Evolutionary conservation across 2,797 vertebrate genomes (phyloP).

Genomic region (Remorina albescens): DNA sequence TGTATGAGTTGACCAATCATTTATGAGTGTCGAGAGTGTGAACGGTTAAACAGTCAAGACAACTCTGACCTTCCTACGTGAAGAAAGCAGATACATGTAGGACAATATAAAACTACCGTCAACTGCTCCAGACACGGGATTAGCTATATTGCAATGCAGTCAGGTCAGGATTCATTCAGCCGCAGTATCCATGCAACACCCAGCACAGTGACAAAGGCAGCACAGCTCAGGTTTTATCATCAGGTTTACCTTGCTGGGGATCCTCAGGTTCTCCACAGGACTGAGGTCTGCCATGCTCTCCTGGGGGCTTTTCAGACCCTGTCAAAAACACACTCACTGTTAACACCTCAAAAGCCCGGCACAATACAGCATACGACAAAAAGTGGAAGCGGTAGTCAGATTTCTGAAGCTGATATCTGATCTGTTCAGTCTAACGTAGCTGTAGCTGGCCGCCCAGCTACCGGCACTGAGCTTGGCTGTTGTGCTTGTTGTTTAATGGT

Average conservation of each 20-base stretch:
- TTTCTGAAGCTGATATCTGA: constrained; percentile 38
- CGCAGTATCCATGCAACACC: background rate
- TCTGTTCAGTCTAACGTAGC: constrained; percentile 38
- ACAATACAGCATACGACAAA: constrained; percentile 1
- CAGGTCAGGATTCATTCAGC: background rate
- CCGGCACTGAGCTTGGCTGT: constrained; percentile 21
- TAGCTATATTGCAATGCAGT: background rate
- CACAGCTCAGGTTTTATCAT: background rate
- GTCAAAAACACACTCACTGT: constrained; percentile 46
- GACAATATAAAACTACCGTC: background rate
- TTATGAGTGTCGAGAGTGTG: background rate
- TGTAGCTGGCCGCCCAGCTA: constrained; percentile 45
- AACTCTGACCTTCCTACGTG: background rate
- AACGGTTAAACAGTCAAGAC: background rate
- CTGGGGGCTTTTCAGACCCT: constrained; percentile 97
- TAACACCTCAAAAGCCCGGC: background rate
- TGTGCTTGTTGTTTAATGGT: background rate
- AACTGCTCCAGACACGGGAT: background rate
- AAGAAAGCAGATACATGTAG: background rate
- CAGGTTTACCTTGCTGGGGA: constrained; percentile 92
- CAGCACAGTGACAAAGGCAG: background rate
- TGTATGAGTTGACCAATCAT: background rate
- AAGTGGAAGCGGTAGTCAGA: constrained; percentile 43
- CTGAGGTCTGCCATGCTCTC: constrained; percentile 94
- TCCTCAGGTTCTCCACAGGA: constrained; percentile 93